Conservation (phyloP, 2,888 invertebrate species). For the Gastrophysa polygoni region DNA sequence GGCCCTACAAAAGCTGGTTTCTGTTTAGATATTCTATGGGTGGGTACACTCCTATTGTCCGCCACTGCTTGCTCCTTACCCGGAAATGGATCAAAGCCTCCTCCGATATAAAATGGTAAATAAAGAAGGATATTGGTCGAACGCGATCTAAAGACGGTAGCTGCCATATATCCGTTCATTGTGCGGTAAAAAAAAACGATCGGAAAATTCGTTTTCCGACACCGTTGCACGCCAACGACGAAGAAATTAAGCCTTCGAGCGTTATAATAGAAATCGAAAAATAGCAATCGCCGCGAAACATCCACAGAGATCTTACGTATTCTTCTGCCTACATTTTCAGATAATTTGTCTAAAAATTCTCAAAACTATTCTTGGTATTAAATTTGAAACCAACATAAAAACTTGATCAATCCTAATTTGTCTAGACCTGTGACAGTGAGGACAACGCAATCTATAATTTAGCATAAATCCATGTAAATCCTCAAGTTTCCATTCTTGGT, state of each 20-base stretch:
- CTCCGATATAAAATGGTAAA: not conserved
- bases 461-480: too few relatives aligned
- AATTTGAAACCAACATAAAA: too few relatives aligned
- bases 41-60: too few relatives aligned
- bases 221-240: not conserved
- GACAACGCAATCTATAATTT: too few relatives aligned
- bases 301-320: not conserved
- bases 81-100: not conserved
- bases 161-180: not conserved
- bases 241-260: not conserved
- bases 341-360: too few relatives aligned
- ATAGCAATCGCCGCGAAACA: not conserved
- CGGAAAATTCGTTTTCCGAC: not conserved
- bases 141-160: not conserved
- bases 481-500: too few relatives aligned
- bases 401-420: too few relatives aligned
- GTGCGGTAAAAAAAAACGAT: not conserved
- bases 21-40: too few relatives aligned
- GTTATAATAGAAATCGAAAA: not conserved
- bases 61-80: not conserved
- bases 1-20: too few relatives aligned
- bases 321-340: too few relatives aligned
- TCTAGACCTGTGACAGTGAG: too few relatives aligned
- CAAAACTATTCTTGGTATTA: too few relatives aligned
- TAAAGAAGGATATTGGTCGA: not conserved